Evolutionary conservation across 2,113 vertebrate genomes (phyloP).

Genomic region (Hippolais icterina): DNA sequence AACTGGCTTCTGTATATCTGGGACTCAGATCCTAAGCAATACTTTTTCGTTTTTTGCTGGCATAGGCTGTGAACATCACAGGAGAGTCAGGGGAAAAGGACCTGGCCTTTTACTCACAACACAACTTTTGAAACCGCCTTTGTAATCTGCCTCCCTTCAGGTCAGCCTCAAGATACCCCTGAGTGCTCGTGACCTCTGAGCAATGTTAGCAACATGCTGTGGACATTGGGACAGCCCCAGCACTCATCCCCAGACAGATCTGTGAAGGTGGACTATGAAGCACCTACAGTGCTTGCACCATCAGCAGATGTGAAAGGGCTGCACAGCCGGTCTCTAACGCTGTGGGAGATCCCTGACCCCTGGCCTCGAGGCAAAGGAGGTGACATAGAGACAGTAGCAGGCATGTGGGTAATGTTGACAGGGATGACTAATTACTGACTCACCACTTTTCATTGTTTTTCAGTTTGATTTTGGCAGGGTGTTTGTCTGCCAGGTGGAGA

Average conservation of each 20-base stretch:
- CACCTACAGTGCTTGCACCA: rapidly evolving
- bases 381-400: not conserved
- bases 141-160: not conserved
- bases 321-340: rapidly evolving
- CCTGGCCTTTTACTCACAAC: not conserved
- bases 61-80: not conserved
- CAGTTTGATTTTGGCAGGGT: not conserved
- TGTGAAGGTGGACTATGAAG: not conserved
- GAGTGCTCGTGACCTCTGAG: not conserved
- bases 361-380: not conserved
- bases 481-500: not conserved
- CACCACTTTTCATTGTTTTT: not conserved
- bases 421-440: not conserved
- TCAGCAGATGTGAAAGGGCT: not conserved
- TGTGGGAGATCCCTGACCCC: rapidly evolving
- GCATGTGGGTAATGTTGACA: not conserved
- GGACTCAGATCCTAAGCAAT: not conserved
- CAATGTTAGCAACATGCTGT: rapidly evolving
- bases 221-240: not conserved
- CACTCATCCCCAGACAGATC: not conserved
- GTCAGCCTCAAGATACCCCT: not conserved
- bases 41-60: not conserved
- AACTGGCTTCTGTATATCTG: not conserved
- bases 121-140: not conserved
- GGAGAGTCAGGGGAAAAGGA: not conserved